A percentile compares a stretch with the other conserved stretches of the same genome.
phyloP scores from a whole-genome alignment of 2,888 invertebrate genomes.

The Leucania comma region DNA sequence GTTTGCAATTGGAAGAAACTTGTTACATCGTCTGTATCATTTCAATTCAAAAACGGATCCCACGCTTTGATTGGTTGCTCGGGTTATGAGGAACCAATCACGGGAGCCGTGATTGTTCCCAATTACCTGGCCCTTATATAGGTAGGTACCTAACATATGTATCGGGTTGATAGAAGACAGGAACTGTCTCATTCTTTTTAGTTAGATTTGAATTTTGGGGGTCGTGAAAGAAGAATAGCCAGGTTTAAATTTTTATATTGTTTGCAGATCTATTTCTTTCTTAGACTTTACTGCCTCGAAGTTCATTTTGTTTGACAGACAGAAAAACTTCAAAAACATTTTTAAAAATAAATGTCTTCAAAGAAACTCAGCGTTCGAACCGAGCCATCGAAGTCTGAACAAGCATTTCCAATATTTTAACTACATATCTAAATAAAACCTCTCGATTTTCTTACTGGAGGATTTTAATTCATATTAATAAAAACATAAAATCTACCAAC shows the following conservation, averaged over 20 bases:
- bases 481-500: conserved; percentile 34
- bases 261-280: too few species aligned
- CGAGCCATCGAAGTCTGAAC: neutral
- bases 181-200: conserved; percentile 29
- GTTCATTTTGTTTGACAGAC: neutral
- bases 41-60: conserved; percentile 89
- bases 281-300: too few species aligned
- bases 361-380: neutral
- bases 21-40: conserved; percentile 87
- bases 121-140: conserved; percentile 55
- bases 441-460: neutral
- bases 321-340: neutral
- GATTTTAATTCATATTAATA: conserved; percentile 19
- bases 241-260: neutral
- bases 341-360: neutral
- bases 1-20: conserved; percentile 88
- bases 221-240: neutral
- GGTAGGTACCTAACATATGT: conserved; percentile 17
- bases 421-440: conserved; percentile 1
- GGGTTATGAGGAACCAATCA: conserved; percentile 76
- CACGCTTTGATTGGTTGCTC: conserved; percentile 86
- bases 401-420: neutral
- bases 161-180: conserved; percentile 42
- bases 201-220: conserved; percentile 22
- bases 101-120: conserved; percentile 76